These are phyloP conservation scores for Pammene aurita DNA, from an alignment of 2,888 invertebrate species.

Conservation along the genomic window DNA sequence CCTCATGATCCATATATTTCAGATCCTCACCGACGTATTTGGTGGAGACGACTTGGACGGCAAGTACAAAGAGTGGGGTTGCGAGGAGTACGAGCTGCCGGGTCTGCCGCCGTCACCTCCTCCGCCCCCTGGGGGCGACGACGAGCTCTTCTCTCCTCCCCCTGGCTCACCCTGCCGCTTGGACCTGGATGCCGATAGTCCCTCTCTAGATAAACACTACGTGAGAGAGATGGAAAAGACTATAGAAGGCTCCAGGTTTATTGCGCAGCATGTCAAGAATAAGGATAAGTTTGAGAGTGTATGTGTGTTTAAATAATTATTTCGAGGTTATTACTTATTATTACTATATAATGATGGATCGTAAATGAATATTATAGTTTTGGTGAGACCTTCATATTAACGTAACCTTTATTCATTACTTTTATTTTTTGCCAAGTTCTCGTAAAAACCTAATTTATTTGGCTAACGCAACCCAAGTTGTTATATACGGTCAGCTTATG, in stretches of 20 bases:
- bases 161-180: conserved; percentile 85
- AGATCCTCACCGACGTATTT: conserved; percentile 92
- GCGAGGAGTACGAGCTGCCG: conserved; percentile 90
- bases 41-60: conserved; percentile 81
- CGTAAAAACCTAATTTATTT: background rate
- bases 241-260: conserved; percentile 95
- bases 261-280: conserved; percentile 97
- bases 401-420: too few relatives aligned
- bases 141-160: conserved; percentile 92
- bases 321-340: background rate
- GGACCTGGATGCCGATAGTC: conserved; percentile 86
- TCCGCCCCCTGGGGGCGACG: conserved; percentile 91
- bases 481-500: too few relatives aligned
- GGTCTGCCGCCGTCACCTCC: conserved; percentile 88
- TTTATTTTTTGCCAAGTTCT: background rate
- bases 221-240: conserved; percentile 95
- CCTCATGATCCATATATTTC: conserved; percentile 50
- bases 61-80: conserved; percentile 79
- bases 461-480: background rate
- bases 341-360: too few relatives aligned
- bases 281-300: conserved; percentile 97
- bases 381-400: too few relatives aligned
- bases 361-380: background rate
- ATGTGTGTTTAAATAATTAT: conserved; percentile 78
- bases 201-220: conserved; percentile 91